Base-by-base conservation (phyloP, 1,140 invertebrate genomes). In the Bacillus rossius region DNA sequence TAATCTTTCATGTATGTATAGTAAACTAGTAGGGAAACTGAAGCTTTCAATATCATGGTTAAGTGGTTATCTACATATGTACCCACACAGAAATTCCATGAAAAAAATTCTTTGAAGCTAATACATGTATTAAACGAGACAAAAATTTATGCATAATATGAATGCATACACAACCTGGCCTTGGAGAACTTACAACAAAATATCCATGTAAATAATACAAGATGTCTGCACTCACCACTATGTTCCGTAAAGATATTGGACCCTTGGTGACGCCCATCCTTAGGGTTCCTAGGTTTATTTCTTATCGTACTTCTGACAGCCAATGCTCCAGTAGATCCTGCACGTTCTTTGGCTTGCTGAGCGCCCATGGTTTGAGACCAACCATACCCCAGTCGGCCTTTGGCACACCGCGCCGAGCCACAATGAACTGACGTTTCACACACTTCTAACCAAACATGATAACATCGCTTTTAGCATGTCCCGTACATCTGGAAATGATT, bases 181-280 rank as follows among this genome's bases (percentile, higher is more conserved):
- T n/a, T n/a, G n/a, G n/a, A n/a, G n/a, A n/a, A n/a, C n/a, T n/a
- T n/a, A n/a, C n/a, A n/a, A n/a, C n/a, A n/a, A n/a, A n/a, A n/a
- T n/a, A n/a, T n/a, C n/a, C n/a, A n/a, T n/a, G n/a, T n/a, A n/a
- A n/a, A n/a, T n/a, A 7, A 34, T 7, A 34, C n/a, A 54, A 19
- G 41, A 23, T 42, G 51, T 59, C 59, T 65, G 59, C 52, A 75
- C 77, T 77, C 76, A 92, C 91, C 91, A 75, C 86, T 92, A 73
- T 94, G 90, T 78, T 92, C 91, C 42, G 89, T 91, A 73, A 93
- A 94, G 71, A 94, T 90, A 77, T 94, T 94, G 53, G 87, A 85
- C 67, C 87, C 88, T 67, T 87, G 85, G 66, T 84, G 81, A 69
- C 86, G 83, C 68, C 83, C 83, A 78, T 88, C 89, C 78, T 89